Conservation (phyloP, 2,113 vertebrate species). For the Callochromis pleurospilus region DNA sequence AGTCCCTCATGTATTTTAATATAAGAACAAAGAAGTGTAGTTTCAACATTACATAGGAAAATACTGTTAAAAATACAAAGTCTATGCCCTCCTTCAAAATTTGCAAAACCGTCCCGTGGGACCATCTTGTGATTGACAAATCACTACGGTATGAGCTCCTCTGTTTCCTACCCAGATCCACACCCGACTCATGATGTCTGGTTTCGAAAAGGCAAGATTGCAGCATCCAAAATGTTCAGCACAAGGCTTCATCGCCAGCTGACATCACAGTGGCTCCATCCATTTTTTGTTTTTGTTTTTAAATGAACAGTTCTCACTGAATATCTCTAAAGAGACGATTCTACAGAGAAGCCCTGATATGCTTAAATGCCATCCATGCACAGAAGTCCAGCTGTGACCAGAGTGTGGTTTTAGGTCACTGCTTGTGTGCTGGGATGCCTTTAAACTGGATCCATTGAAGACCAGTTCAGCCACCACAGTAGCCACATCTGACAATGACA, state of each 20-base stretch:
- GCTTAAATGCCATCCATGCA: not conserved
- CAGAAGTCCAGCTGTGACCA: not conserved
- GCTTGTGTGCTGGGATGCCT: not conserved
- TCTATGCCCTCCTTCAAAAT: not conserved
- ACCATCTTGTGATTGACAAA: not conserved
- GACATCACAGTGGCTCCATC: not conserved
- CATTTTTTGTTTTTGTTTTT: not conserved
- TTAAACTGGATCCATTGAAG: not conserved
- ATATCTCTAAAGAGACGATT: not conserved
- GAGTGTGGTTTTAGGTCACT: not conserved
- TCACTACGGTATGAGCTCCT: not conserved
- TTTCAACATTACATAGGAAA: not conserved
- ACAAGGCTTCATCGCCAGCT: not conserved
- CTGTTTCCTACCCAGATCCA: not conserved
- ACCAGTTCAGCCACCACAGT: not conserved
- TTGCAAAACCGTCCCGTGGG: not conserved
- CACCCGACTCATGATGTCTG: not conserved
- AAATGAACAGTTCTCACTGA: not conserved
- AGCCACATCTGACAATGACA: not conserved
- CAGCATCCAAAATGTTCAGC: not conserved
- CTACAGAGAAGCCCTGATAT: not conserved
- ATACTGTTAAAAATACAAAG: not conserved
- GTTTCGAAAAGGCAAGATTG: not conserved
- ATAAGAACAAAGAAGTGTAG: not conserved
- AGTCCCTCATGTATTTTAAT: not conserved